Base-by-base conservation (phyloP, 2,888 invertebrate genomes). In the Tiliacea aurago region DNA sequence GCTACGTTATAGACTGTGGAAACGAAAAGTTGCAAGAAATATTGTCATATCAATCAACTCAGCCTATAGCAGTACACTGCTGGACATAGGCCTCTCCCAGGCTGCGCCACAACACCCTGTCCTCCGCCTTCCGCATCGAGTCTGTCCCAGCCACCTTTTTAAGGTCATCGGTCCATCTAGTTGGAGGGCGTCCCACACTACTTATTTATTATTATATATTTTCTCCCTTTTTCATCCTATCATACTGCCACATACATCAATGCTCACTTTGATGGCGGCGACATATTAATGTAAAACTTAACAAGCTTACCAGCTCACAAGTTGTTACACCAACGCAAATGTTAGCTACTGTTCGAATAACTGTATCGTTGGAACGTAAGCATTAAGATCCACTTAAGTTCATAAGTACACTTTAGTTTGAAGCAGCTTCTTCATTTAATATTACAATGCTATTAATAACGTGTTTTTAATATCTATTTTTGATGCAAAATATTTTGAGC, bases 301-400 rank as follows among this genome's bases (percentile, higher is more conserved):
- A 15, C 33, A 33, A 53, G 53, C 33, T 65, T 45, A 59, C 28
- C 51, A n/a, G 53, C 63, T 77, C 63, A 64, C 43, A 59, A 70
- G 55, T 79, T 62, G 58, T 63, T 45, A 70, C 58, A 70, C 49
- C 53, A 70, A 75, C 76, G 68, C 53, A 45, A 64, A 64, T 65
- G 80, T 79, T 74, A 61, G 67, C 33, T 41, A 65, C 33, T 66
- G 58, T 62, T 68, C 23, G 41, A 64, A n/a, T 65, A 55, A 61
- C 47, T 61, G 65, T 80, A 75, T 65, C 47, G 43, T 63, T 64
- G 43, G 3, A 56, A 78, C 20, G n/a, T n/a, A 59, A 43, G 71
- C 59, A 55, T 58, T 58, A 45, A 63, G 5, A 33, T 61, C 2
- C 33, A 58, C 41, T 45, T 18, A 74, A 79, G 67, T 70, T 61